phyloP scores from a whole-genome alignment of 2,888 invertebrate genomes.

The Matsumyia berberina region DNA sequence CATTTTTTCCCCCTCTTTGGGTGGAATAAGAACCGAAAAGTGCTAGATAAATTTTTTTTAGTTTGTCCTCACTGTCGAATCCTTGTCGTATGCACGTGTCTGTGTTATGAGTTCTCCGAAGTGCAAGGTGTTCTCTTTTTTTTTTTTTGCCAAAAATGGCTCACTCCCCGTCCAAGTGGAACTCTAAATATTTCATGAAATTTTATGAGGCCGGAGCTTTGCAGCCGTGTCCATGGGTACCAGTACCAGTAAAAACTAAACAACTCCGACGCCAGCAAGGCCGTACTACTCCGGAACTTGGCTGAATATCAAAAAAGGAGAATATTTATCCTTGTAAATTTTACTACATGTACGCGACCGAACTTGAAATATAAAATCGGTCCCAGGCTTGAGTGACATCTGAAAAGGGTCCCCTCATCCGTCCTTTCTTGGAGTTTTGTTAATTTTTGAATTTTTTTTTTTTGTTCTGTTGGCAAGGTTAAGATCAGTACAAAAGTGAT shows the following conservation, averaged over 20 bases:
- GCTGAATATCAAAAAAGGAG: slow-evolving; percentile 27
- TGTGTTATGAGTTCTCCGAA: slow-evolving; percentile 5
- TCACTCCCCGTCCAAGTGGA: slow-evolving; percentile 4
- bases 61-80: slow-evolving; percentile 41
- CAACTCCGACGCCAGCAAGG: slow-evolving; percentile 29
- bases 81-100: slow-evolving; percentile 42
- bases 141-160: no score
- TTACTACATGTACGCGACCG: slow-evolving; percentile 5
- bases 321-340: neutral
- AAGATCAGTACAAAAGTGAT: slow-evolving; percentile 21
- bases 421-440: neutral
- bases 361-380: slow-evolving; percentile 11
- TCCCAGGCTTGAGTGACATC: slow-evolving; percentile 2
- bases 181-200: slow-evolving; percentile 49
- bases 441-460: neutral
- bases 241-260: neutral
- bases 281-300: slow-evolving; percentile 12
- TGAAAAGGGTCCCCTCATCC: slow-evolving; percentile 5
- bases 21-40: neutral
- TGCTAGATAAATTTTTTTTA: slow-evolving; percentile 37
- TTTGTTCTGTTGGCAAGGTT: slow-evolving; percentile 9
- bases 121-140: slow-evolving; percentile 31
- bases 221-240: neutral
- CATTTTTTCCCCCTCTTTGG: slow-evolving; percentile 17
- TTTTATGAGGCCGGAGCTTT: slow-evolving; percentile 51